phyloP scores from a whole-genome alignment of 2,113 vertebrate species.

The Phrynosoma platyrhinos region DNA sequence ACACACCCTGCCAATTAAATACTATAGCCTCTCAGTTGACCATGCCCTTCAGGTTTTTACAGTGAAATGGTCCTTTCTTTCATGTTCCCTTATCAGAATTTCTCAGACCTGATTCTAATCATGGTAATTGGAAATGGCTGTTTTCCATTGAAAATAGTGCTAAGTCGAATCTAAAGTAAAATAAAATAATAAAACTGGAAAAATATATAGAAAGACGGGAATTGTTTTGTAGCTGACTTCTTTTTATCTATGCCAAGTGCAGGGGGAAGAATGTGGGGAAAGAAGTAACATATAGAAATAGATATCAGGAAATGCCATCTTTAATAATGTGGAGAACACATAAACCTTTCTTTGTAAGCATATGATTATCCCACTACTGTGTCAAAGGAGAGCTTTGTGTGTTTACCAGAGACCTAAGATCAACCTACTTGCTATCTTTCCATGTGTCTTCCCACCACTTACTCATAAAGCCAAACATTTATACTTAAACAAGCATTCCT shows the following conservation, averaged over 20 bases:
- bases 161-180: slow-evolving; percentile 56
- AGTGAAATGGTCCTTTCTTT: slow-evolving; percentile 47
- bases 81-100: slow-evolving; percentile 13
- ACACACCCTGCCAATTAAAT: slow-evolving; percentile 41
- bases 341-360: slow-evolving; percentile 56
- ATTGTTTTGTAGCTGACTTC: slow-evolving; percentile 55
- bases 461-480: slow-evolving; percentile 61
- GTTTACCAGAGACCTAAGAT: slow-evolving; percentile 64
- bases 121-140: slow-evolving; percentile 71
- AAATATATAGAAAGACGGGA: slow-evolving; percentile 54
- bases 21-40: slow-evolving; percentile 46
- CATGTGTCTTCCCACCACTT: slow-evolving; percentile 57
- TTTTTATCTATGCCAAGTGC: slow-evolving; percentile 63
- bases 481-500: slow-evolving; percentile 55
- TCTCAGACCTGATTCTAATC: slow-evolving; percentile 66
- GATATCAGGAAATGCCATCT: slow-evolving; percentile 56
- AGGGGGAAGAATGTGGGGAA: slow-evolving; percentile 62
- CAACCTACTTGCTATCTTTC: slow-evolving; percentile 54
- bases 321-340: slow-evolving; percentile 51
- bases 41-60: slow-evolving; percentile 40
- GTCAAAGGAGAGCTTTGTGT: slow-evolving; percentile 46
- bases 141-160: slow-evolving; percentile 75
- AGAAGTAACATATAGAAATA: slow-evolving; percentile 36
- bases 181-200: not conserved
- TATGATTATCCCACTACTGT: slow-evolving; percentile 49